Evolutionary conservation across 2,797 vertebrate genomes (phyloP).

Genomic region (Sebastes minor): DNA sequence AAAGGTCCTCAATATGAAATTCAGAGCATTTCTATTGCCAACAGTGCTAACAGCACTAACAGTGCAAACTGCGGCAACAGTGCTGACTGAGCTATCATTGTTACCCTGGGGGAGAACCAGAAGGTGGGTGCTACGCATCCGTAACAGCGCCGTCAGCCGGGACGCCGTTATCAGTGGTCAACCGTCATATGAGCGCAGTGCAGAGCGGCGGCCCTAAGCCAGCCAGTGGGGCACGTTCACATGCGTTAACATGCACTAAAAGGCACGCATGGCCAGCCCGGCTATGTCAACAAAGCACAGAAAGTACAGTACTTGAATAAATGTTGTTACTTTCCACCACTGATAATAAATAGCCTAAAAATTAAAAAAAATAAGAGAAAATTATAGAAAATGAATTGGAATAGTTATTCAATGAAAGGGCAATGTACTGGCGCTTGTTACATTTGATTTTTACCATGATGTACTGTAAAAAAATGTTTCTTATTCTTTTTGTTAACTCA

Average conservation of each 20-base stretch:
- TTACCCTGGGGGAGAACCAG: not conserved
- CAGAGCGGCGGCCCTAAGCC: not conserved
- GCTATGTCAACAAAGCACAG: too few relatives aligned
- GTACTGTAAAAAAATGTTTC: not conserved
- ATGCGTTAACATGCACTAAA: not conserved
- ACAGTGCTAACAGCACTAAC: not conserved
- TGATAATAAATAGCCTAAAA: not conserved
- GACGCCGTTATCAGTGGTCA: not conserved
- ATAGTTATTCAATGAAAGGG: not conserved
- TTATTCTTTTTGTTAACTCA: not conserved
- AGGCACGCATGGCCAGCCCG: too few relatives aligned
- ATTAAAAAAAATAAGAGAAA: not conserved
- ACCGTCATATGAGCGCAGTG: not conserved
- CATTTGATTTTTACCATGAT: not conserved
- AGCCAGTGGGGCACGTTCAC: not conserved
- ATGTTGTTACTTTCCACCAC: not conserved
- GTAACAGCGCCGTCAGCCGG: rapidly evolving
- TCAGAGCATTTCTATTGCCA: not conserved
- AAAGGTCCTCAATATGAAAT: not conserved
- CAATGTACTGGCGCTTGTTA: not conserved
- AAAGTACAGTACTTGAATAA: not conserved
- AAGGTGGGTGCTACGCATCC: not conserved
- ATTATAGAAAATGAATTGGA: too few relatives aligned
- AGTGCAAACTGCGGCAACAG: not conserved
- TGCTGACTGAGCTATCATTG: not conserved